These are phyloP conservation scores for Lethenteron camtschaticum DNA, from an alignment of 2,113 vertebrate genomes.

Conservation along the genomic window DNA sequence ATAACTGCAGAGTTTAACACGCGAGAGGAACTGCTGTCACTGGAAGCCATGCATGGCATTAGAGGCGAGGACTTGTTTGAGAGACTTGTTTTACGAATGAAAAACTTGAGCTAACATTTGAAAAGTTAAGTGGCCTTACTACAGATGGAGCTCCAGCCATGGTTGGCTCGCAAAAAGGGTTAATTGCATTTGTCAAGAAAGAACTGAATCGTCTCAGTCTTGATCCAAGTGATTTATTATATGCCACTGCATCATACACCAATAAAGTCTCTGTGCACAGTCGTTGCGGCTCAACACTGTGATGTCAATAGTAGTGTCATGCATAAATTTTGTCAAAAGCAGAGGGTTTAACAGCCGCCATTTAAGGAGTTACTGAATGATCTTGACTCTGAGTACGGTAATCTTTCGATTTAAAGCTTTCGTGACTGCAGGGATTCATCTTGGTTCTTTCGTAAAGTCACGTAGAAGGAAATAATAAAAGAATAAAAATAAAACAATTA, in stretches of 20 bases:
- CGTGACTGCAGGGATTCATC: no score
- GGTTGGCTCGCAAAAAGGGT: conserved; percentile 7
- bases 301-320: conserved; percentile 6
- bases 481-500: no score
- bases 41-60: conserved; percentile 5
- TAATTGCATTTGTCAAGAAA: conserved; percentile 12
- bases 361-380: conserved; percentile 6
- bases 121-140: conserved; percentile 1
- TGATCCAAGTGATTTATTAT: conserved; percentile 11
- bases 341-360: conserved; percentile 9
- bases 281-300: conserved; percentile 9
- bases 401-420: conserved; percentile 3
- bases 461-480: no score
- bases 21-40: neutral
- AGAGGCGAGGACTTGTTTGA: neutral
- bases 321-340: conserved; percentile 14
- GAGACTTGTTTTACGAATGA: neutral
- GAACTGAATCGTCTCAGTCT: conserved; percentile 10
- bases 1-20: conserved; percentile 10
- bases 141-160: conserved; percentile 1
- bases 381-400: conserved; percentile 9
- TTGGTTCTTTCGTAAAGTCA: no score
- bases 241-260: conserved; percentile 14
- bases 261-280: conserved; percentile 12
- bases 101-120: neutral